Conservation (phyloP, 1,140 invertebrate species). For the Bombus superbus region DNA sequence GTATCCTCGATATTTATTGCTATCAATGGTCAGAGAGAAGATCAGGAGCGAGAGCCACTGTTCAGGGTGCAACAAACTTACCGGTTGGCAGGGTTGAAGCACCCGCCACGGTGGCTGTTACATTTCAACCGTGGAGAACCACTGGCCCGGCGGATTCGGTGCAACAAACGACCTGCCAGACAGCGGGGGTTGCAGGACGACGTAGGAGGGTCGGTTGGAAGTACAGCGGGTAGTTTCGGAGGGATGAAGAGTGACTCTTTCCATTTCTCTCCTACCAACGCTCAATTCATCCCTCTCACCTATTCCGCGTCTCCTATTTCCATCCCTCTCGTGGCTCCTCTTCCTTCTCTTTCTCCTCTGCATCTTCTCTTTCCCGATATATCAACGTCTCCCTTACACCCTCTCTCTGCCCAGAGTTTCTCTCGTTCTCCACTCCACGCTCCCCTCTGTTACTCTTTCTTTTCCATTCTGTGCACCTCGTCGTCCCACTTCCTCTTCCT, state of each 20-base stretch:
- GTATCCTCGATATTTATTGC: too few species aligned
- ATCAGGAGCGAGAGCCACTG: conserved; percentile 61
- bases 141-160: conserved; percentile 76
- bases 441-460: conserved; percentile 45
- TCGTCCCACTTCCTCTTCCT: conserved; percentile 2
- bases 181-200: conserved; percentile 72
- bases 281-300: conserved; percentile 3
- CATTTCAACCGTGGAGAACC: conserved; percentile 70
- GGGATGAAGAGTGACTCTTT: conserved; percentile 38
- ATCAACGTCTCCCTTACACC: neutral
- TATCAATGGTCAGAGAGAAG: neutral
- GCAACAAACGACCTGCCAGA: conserved; percentile 79
- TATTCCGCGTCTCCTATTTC: conserved; percentile 10
- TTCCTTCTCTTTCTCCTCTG: conserved; percentile 25
- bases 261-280: neutral
- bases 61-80: conserved; percentile 76
- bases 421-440: conserved; percentile 26
- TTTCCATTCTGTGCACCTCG: conserved; percentile 28
- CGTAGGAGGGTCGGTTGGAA: conserved; percentile 58
- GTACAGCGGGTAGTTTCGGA: conserved; percentile 71
- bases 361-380: conserved; percentile 26
- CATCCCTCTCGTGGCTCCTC: neutral
- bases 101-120: conserved; percentile 53
- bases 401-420: neutral
- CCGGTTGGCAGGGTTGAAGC: conserved; percentile 65